Percentiles rank a stretch among this genome's conserved stretches.
These are phyloP conservation scores for Alcis repandata DNA, from an alignment of 2,888 invertebrate species.

Conservation along the genomic window DNA sequence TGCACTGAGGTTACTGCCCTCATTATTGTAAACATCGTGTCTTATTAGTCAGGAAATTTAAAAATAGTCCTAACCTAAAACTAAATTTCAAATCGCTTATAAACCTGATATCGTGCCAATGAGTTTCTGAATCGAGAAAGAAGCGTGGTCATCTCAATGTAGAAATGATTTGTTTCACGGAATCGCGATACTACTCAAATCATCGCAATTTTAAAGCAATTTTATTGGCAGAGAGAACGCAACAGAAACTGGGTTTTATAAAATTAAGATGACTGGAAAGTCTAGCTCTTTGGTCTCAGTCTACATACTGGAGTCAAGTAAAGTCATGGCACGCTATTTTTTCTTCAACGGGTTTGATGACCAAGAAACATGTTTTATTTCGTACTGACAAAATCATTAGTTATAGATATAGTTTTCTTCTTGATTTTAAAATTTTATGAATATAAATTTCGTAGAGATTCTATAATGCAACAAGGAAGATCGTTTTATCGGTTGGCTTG, in stretches of 20 bases:
- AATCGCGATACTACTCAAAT: slow-evolving; percentile 48
- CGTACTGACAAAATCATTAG: background rate
- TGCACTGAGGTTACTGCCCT: slow-evolving; percentile 63
- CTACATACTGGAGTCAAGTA: slow-evolving; percentile 37
- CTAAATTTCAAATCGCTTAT: slow-evolving; percentile 40
- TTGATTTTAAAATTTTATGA: too few species aligned
- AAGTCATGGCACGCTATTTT: slow-evolving; percentile 32
- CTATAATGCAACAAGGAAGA: too few species aligned
- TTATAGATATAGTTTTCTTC: too few species aligned
- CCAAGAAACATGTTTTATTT: background rate
- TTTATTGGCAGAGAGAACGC: slow-evolving; percentile 43
- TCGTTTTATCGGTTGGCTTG: too few species aligned
- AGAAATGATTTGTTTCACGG: slow-evolving; percentile 37
- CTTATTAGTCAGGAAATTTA: slow-evolving; percentile 58
- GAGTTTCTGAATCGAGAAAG: slow-evolving; percentile 41
- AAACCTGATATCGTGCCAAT: slow-evolving; percentile 50
- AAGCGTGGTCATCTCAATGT: slow-evolving; percentile 24
- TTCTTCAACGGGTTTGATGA: slow-evolving; percentile 5
- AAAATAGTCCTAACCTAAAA: slow-evolving; percentile 59
- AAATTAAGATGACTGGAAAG: slow-evolving; percentile 51
- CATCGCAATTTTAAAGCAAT: slow-evolving; percentile 56
- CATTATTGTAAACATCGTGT: slow-evolving; percentile 61
- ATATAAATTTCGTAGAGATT: too few species aligned
- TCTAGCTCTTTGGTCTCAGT: slow-evolving; percentile 42
- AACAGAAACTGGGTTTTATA: slow-evolving; percentile 45